Base-by-base conservation (phyloP, 2,888 invertebrate genomes). In the Drosophila antonietae region DNA sequence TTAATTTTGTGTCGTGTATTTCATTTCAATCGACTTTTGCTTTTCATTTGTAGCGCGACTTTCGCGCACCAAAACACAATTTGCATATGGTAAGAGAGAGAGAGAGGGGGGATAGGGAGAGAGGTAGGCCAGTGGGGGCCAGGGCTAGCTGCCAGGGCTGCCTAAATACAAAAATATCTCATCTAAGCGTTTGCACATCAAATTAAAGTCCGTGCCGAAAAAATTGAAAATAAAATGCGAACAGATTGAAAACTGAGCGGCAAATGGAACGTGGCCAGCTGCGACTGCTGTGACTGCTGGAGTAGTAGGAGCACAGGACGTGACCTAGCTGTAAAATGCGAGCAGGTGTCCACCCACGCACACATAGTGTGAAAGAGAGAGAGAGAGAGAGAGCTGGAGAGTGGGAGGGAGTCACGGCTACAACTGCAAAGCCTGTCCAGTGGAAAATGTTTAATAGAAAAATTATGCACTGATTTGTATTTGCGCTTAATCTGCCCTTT, bases 391-490 rank as follows among this genome's bases (percentile, higher is more conserved):
- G 8, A n/a, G 12, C 3, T 10, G 15, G 39, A 7, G 15, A 2
- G 10, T 2, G 31, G n/a, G 39, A 10, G 12, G 8, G 23, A 41
- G 56, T 18, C 28, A 37, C 10, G 18, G 58, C 61, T 52, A 23
- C 52, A 15, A 35, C 58, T 8, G 35, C 15, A 18, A 39, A 47
- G 44, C 35, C 59, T 55, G 60, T 46, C 43, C 52, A 64, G 61
- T 67, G 55, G 49, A 58, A 70, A 87, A 89, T 83, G 80, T 78
- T 83, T 89, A 89, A 85, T 85, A 89, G 85, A 89, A 85, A 85
- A 85, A 89, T 85, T 85, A 85, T 85, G 84, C 85, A 85, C 82
- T 87, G 89, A 87, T 85, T 88, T 86, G 86, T 84, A 86, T 88
- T 84, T 88, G 78, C 81, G 71, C 81, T 78, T 88, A 88, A 84